phyloP scores from a whole-genome alignment of 2,888 invertebrate genomes.

The Epinotia brunnichana region DNA sequence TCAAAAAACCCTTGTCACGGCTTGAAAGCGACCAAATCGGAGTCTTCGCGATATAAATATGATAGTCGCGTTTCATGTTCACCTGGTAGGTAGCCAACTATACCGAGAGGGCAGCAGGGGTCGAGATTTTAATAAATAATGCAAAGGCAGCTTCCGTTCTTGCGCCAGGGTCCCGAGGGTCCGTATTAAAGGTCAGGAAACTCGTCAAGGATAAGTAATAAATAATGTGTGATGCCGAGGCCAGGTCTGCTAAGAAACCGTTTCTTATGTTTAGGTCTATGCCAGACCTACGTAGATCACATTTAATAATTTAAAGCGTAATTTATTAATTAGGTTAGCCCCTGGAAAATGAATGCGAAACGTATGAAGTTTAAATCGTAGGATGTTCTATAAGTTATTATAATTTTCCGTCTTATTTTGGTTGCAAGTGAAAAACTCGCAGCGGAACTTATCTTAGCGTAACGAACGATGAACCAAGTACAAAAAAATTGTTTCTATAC shows the following conservation, averaged over 20 bases:
- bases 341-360: too few species aligned
- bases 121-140: conserved; percentile 34
- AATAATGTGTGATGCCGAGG: conserved; percentile 13
- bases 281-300: too few species aligned
- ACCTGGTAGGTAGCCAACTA: conserved; percentile 51
- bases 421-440: neutral
- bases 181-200: conserved; percentile 27
- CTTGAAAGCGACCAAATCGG: conserved; percentile 63
- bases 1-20: conserved; percentile 72
- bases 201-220: conserved; percentile 7
- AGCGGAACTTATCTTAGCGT: too few species aligned
- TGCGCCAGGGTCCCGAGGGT: neutral
- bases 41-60: conserved; percentile 59
- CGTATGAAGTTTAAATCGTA: too few species aligned
- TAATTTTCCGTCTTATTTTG: neutral
- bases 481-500: neutral
- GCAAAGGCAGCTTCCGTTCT: conserved; percentile 8
- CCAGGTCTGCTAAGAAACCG: neutral
- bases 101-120: conserved; percentile 18
- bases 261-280: neutral
- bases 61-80: conserved; percentile 57
- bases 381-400: too few species aligned
- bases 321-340: neutral
- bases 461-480: neutral
- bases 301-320: neutral